These are phyloP conservation scores for Chlamydotis undulata DNA, from an alignment of 2,113 vertebrate genomes.

Conservation along the genomic window DNA sequence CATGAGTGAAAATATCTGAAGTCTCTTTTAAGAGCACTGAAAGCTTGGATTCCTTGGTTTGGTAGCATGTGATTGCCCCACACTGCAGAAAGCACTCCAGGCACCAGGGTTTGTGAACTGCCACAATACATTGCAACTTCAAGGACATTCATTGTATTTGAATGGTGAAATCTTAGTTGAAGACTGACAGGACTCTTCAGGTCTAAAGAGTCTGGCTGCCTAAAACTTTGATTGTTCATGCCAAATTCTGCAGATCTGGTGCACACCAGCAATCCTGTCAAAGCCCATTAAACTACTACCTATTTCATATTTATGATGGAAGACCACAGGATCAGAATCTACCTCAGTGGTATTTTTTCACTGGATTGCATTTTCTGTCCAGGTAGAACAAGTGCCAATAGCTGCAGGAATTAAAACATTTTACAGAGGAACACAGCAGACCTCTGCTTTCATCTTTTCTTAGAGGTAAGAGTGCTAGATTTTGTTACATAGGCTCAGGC, in stretches of 20 bases:
- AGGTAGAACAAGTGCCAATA: not conserved
- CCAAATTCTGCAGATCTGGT: not conserved
- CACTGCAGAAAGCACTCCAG: not conserved
- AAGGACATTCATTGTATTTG: not conserved
- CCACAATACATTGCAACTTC: not conserved
- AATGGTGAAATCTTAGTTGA: not conserved
- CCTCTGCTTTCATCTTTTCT: not conserved
- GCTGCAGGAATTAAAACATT: not conserved
- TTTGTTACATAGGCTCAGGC: not conserved
- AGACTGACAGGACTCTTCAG: not conserved
- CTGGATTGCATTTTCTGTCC: not conserved
- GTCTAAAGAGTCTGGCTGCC: not conserved
- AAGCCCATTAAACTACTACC: not conserved
- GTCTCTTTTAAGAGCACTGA: not conserved
- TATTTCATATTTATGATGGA: not conserved
- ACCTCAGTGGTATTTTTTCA: not conserved
- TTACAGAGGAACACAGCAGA: not conserved
- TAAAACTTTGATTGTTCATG: not conserved
- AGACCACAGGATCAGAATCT: not conserved
- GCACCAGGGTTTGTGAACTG: not conserved
- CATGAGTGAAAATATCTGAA: not conserved
- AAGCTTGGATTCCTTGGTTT: not conserved
- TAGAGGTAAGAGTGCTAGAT: not conserved
- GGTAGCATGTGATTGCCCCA: not conserved
- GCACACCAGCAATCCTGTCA: not conserved